Evolutionary conservation across 2,888 invertebrate genomes (phyloP), one percentile per base, ranked within the genome.

Genomic region (Mimachlamys varia): DNA sequence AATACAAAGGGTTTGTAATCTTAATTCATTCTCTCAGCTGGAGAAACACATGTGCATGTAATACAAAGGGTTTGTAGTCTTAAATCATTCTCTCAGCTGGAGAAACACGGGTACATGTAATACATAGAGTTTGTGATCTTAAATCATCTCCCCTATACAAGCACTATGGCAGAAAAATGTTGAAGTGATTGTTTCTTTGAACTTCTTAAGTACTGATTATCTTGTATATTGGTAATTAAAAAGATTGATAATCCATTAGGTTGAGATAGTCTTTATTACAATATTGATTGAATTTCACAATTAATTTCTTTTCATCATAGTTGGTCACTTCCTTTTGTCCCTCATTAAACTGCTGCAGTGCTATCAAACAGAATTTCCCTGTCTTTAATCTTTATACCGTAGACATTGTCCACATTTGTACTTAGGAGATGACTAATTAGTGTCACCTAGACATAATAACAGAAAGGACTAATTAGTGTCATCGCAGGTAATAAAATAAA

Each of bases 231-330:
- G 76, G 76, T 76, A 76, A 76, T 76, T 76, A 27, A 76, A 76
- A 76, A 76, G 5, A 76, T 76, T 76, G 76, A 76, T 76, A 76
- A 7, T 76, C 76, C 7, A 33, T 76, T 2, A 76, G 0, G 27
- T 76, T 76, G 15, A 76, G 76, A 62, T 62, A 10, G 10, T 76
- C 27, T 76, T 76, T 76, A 76, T 76, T 76, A 27, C 76, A 76
- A 76, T 76, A 76, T 76, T 76, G 76, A 76, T 76, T 33, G 33
- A 76, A 76, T 7, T 76, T 76, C 0, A 33, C 76, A 76, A 33
- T 76, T 76, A 76, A 76, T 76, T 76, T 76, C 76, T 27, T 76
- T 76, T 76, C 76, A 76, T 76, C 76, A 76, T 76, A 33, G 76
- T 76, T 76, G 76, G 76, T 76, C 62, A 76, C 62, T 76, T 76